phyloP scores from a whole-genome alignment of 1,140 invertebrate species.

The Scaptomyza graminum region DNA sequence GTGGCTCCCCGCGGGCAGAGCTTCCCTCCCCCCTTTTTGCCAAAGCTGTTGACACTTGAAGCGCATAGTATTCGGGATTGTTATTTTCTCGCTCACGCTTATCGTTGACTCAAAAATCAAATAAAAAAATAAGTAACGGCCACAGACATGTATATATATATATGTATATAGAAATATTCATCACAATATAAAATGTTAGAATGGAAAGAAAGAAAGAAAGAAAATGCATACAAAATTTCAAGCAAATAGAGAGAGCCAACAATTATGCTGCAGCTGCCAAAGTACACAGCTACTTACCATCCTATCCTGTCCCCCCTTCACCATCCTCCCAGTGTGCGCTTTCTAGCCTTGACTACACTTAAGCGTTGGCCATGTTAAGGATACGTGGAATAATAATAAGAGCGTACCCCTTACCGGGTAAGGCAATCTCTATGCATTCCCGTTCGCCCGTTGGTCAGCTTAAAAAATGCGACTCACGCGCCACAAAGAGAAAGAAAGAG shows the following conservation, averaged over 20 bases:
- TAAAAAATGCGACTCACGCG: background rate
- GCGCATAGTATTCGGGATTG: conserved; percentile 53
- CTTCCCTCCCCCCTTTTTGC: background rate
- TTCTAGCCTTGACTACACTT: no score
- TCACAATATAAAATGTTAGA: no score
- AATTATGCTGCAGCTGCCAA: conserved; percentile 16
- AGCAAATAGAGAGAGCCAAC: background rate
- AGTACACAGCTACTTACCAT: no score
- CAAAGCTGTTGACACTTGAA: conserved; percentile 55
- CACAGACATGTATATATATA: no score
- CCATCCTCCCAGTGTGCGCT: no score
- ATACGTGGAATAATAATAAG: conserved; percentile 11
- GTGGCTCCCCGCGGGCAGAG: conserved; percentile 1
- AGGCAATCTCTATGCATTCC: background rate
- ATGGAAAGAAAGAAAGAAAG: no score
- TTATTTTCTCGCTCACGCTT: conserved; percentile 47
- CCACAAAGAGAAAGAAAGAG: no score
- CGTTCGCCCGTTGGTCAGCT: background rate
- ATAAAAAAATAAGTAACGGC: no score
- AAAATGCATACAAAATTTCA: conserved; percentile 18
- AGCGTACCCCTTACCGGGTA: background rate
- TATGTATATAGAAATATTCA: background rate
- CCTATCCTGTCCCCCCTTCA: no score
- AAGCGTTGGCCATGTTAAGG: background rate
- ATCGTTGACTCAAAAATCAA: conserved; percentile 50